phyloP scores from a whole-genome alignment of 1,140 invertebrate species.

The Papilio xuthus region DNA sequence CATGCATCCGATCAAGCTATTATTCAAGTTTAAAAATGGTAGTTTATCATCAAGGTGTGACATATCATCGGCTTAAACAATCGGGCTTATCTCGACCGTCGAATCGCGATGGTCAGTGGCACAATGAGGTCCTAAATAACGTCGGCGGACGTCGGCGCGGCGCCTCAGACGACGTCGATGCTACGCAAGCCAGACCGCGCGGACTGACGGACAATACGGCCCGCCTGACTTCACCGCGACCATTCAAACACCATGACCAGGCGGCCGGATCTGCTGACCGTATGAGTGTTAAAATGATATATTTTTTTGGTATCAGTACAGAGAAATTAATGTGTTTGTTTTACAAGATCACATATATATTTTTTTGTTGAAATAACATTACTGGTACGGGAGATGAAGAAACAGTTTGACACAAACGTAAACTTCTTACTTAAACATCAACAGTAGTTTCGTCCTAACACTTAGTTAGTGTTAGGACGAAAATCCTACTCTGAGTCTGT shows the following conservation, averaged over 20 bases:
- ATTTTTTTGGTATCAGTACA: conserved; percentile 28
- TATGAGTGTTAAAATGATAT: conserved; percentile 63
- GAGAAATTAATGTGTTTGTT: not conserved
- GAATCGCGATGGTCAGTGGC: conserved; percentile 70
- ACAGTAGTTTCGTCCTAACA: too few species aligned
- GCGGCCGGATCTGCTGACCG: conserved; percentile 57
- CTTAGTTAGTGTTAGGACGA: too few species aligned
- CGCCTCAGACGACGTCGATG: conserved; percentile 65
- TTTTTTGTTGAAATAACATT: not conserved
- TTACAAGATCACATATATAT: not conserved
- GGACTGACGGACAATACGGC: conserved; percentile 72
- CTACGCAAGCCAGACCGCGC: conserved; percentile 45
- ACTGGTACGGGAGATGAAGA: too few species aligned
- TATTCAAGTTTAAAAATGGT: conserved; percentile 54
- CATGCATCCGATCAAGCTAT: conserved; percentile 32
- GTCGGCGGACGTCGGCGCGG: conserved; percentile 62
- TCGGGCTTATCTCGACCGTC: conserved; percentile 62
- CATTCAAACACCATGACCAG: conserved; percentile 49
- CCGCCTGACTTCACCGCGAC: conserved; percentile 58
- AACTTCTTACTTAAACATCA: not conserved
- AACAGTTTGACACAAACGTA: too few species aligned
- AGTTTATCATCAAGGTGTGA: conserved; percentile 65
- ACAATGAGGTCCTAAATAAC: conserved; percentile 79
- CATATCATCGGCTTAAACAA: conserved; percentile 66
- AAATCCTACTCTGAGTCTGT: too few species aligned